A percentile compares a stretch with the other conserved stretches of the same genome.
phyloP scores from a whole-genome alignment of 1,140 invertebrate genomes.

The Odontomachus brunneus region DNA sequence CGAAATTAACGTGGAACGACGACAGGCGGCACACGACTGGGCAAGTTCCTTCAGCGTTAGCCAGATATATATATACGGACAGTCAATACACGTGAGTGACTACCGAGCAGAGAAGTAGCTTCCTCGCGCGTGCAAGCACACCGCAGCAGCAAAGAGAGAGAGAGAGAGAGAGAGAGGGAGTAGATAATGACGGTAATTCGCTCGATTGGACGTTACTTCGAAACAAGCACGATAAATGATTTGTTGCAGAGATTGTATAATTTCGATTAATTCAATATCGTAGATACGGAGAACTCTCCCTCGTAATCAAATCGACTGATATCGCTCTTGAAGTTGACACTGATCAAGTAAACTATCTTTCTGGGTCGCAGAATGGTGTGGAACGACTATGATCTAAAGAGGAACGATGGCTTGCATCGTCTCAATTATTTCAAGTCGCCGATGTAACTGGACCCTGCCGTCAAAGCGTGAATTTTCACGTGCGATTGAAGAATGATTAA shows the following conservation, averaged over 20 bases:
- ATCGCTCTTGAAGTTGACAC: neutral
- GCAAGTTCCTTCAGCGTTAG: conserved; percentile 62
- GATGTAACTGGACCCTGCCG: neutral
- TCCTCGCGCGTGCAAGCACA: conserved; percentile 27
- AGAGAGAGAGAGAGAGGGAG: conserved; percentile 43
- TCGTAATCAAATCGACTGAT: too few species aligned
- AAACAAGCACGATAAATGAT: neutral
- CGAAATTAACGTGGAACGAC: conserved; percentile 45
- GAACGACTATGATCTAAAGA: neutral
- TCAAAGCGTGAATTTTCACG: neutral
- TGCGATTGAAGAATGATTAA: neutral
- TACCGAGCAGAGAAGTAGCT: conserved; percentile 43
- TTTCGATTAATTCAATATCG: neutral
- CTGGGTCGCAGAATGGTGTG: neutral
- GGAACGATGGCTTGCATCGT: neutral
- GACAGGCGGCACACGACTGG: conserved; percentile 69
- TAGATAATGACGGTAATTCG: conserved; percentile 39
- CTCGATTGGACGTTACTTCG: conserved; percentile 13
- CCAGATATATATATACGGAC: conserved; percentile 71
- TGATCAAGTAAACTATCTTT: neutral
- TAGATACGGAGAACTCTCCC: neutral
- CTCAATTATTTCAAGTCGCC: neutral
- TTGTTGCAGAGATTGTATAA: neutral
- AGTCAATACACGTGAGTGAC: conserved; percentile 63
- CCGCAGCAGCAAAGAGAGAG: neutral